Percentiles rank a stretch among this genome's conserved stretches.
These are phyloP conservation scores for Peromyscus leucopus DNA, from an alignment of 2,113 vertebrate species.

Conservation along the genomic window DNA sequence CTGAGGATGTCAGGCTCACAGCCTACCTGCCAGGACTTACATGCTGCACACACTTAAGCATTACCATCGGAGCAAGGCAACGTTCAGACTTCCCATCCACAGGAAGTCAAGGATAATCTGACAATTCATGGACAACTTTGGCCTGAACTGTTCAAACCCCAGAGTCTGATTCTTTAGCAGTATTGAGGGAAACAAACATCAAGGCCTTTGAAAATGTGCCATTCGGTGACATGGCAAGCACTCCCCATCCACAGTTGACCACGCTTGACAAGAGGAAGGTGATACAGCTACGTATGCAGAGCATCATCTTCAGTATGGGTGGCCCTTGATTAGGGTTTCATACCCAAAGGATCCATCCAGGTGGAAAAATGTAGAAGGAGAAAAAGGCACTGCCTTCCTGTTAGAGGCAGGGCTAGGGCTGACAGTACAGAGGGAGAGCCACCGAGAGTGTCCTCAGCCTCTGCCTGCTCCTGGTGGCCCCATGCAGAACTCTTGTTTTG, in stretches of 20 bases:
- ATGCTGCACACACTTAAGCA: background rate
- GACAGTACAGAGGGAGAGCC: accelerated
- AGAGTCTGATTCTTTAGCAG: slow-evolving; percentile 12
- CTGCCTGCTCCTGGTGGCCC: background rate
- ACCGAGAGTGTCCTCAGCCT: background rate
- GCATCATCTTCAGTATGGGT: slow-evolving; percentile 35
- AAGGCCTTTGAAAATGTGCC: slow-evolving; percentile 64
- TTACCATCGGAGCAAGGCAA: background rate
- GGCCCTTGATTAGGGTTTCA: background rate
- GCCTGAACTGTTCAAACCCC: background rate
- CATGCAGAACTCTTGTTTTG: background rate
- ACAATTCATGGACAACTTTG: background rate
- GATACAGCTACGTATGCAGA: slow-evolving; percentile 63
- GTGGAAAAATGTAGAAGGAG: background rate
- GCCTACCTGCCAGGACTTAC: background rate
- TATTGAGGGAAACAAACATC: slow-evolving; percentile 36
- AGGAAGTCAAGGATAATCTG: background rate
- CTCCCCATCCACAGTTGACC: slow-evolving; percentile 56
- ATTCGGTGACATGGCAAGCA: slow-evolving; percentile 64
- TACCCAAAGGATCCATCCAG: slow-evolving; percentile 49
- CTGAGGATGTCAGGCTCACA: background rate
- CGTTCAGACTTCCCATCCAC: background rate
- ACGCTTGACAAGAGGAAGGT: slow-evolving; percentile 52
- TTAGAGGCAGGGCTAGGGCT: background rate
- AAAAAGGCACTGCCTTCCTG: background rate